phyloP scores from a whole-genome alignment of 2,797 vertebrate species.

The Vipera latastei region DNA sequence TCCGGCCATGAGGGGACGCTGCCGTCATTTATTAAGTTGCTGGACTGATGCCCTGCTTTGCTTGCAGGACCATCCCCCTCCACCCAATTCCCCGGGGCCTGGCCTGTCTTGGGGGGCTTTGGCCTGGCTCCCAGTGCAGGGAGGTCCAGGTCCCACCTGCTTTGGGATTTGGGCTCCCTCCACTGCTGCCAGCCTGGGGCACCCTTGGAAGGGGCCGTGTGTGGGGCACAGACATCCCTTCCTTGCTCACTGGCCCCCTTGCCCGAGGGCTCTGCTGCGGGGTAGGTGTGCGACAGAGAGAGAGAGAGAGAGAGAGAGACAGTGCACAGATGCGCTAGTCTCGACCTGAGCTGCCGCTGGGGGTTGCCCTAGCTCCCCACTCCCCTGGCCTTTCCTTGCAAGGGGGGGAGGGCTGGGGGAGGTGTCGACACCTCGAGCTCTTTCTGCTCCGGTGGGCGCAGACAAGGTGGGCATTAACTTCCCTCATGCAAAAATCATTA shows the following conservation, averaged over 20 bases:
- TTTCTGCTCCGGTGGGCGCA: conserved; percentile 72
- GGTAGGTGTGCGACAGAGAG: neutral
- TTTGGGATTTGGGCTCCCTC: neutral
- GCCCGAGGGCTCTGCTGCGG: neutral
- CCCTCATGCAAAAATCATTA: conserved; percentile 77
- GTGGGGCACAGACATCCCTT: neutral
- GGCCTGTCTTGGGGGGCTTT: neutral
- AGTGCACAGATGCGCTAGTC: no score
- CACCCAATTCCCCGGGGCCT: neutral
- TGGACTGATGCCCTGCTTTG: neutral
- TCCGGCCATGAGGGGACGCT: neutral
- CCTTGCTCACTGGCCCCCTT: neutral
- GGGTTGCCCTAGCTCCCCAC: conserved; percentile 32
- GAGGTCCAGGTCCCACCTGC: neutral
- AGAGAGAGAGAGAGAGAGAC: no score
- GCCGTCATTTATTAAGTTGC: neutral
- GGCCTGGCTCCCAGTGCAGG: neutral
- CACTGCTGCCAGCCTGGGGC: neutral
- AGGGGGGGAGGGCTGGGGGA: neutral
- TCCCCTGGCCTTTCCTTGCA: conserved; percentile 30
- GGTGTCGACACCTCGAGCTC: conserved; percentile 43
- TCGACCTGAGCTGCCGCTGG: neutral
- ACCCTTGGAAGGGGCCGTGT: neutral
- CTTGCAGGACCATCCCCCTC: neutral
- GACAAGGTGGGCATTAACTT: conserved; percentile 85